Conservation (phyloP, 2,888 invertebrate species). For the Cheilosia scutellata region DNA sequence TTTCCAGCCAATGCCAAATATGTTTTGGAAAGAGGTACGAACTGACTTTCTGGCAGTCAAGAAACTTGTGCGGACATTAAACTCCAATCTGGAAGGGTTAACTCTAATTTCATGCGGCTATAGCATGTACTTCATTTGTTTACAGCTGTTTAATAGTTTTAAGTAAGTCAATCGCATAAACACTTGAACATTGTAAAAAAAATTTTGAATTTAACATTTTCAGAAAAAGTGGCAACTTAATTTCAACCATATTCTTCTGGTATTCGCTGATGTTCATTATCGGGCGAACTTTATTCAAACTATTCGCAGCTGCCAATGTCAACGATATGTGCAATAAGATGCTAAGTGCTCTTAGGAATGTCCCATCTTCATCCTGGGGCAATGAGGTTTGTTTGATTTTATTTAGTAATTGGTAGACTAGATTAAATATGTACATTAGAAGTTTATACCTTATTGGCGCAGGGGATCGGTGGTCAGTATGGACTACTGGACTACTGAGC, state of each 20-base stretch:
- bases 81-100: conserved; percentile 87
- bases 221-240: conserved; percentile 80
- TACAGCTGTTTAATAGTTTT: conserved; percentile 87
- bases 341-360: conserved; percentile 83
- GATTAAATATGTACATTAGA: too few relatives aligned
- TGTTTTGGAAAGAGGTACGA: conserved; percentile 88
- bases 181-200: background rate
- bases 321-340: conserved; percentile 85
- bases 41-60: conserved; percentile 88
- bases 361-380: conserved; percentile 84
- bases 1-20: conserved; percentile 79
- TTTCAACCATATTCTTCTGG: conserved; percentile 85
- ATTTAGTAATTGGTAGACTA: background rate
- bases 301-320: conserved; percentile 85
- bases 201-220: background rate
- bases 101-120: conserved; percentile 88
- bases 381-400: conserved; percentile 81
- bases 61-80: conserved; percentile 87
- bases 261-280: conserved; percentile 86
- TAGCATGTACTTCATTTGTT: conserved; percentile 90
- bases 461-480: too few relatives aligned
- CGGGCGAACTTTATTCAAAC: conserved; percentile 85
- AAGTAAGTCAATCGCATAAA: conserved; percentile 77
- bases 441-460: too few relatives aligned
- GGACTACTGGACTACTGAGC: too few relatives aligned